Conservation (phyloP, 2,888 invertebrate genomes). For the Coenonympha glycerion region DNA sequence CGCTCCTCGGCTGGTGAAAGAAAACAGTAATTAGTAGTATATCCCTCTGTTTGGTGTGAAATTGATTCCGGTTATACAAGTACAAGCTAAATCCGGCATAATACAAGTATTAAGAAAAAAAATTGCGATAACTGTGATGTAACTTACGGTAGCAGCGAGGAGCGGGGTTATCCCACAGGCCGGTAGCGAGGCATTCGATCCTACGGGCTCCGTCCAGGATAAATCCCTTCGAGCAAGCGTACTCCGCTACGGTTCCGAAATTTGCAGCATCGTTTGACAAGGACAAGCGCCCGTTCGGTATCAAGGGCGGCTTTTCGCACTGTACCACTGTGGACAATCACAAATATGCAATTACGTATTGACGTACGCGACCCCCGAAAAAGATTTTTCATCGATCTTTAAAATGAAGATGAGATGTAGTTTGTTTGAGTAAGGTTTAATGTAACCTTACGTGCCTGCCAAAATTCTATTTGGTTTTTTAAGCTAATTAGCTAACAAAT, state of each 20-base stretch:
- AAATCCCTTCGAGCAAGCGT: constrained; percentile 82
- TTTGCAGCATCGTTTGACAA: constrained; percentile 76
- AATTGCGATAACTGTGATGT: no score
- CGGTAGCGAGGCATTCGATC: constrained; percentile 83
- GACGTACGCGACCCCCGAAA: no score
- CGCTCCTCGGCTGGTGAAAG: constrained; percentile 64
- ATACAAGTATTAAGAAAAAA: no score
- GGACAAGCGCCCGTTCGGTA: constrained; percentile 77
- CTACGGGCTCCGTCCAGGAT: constrained; percentile 80
- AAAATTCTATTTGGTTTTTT: no score
- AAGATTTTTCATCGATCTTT: no score
- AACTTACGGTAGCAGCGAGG: constrained; percentile 82
- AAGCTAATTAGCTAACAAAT: no score
- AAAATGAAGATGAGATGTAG: no score
- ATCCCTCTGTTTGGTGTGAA: not conserved
- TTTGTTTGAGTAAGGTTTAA: no score
- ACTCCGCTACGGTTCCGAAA: constrained; percentile 84
- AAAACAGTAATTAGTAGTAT: not conserved
- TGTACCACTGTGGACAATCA: constrained; percentile 76
- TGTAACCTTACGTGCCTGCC: no score
- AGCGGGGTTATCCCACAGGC: constrained; percentile 85
- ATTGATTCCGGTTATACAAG: no score
- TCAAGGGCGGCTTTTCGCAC: constrained; percentile 81
- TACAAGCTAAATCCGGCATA: no score
- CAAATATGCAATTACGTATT: no score